Conservation (phyloP, 1,140 invertebrate species). For the Musca domestica region DNA sequence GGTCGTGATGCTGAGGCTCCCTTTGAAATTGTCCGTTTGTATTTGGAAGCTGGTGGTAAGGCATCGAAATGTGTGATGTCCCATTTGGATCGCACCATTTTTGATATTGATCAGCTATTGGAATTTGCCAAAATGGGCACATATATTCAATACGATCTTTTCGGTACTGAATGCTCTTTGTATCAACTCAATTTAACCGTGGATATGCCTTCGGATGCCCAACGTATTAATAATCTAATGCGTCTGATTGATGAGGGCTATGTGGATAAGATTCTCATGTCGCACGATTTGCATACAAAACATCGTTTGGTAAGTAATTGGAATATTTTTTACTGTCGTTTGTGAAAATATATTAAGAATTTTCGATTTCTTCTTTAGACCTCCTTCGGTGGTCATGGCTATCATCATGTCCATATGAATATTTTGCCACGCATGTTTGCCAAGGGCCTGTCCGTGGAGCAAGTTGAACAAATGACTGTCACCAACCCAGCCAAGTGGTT, state of each 20-base stretch:
- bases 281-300: slow-evolving; percentile 85
- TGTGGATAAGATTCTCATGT: slow-evolving; percentile 67
- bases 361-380: slow-evolving; percentile 60
- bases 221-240: slow-evolving; percentile 67
- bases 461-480: slow-evolving; percentile 69
- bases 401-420: slow-evolving; percentile 74
- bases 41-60: slow-evolving; percentile 75
- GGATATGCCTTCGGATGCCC: slow-evolving; percentile 80
- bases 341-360: not conserved
- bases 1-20: slow-evolving; percentile 70
- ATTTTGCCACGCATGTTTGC: slow-evolving; percentile 72
- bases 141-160: slow-evolving; percentile 81
- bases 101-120: slow-evolving; percentile 61
- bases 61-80: slow-evolving; percentile 74
- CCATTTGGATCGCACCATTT: slow-evolving; percentile 80
- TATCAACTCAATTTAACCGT: slow-evolving; percentile 67
- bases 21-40: slow-evolving; percentile 74
- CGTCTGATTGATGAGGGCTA: slow-evolving; percentile 64
- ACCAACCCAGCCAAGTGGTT: slow-evolving; percentile 75
- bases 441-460: slow-evolving; percentile 63
- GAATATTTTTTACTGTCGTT: not conserved
- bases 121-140: slow-evolving; percentile 72
- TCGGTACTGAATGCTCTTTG: slow-evolving; percentile 75
- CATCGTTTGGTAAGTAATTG: slow-evolving; percentile 68
- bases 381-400: slow-evolving; percentile 81